Evolutionary conservation across 2,888 invertebrate genomes (phyloP).

Genomic region (Caenorhabditis zanzibari): DNA sequence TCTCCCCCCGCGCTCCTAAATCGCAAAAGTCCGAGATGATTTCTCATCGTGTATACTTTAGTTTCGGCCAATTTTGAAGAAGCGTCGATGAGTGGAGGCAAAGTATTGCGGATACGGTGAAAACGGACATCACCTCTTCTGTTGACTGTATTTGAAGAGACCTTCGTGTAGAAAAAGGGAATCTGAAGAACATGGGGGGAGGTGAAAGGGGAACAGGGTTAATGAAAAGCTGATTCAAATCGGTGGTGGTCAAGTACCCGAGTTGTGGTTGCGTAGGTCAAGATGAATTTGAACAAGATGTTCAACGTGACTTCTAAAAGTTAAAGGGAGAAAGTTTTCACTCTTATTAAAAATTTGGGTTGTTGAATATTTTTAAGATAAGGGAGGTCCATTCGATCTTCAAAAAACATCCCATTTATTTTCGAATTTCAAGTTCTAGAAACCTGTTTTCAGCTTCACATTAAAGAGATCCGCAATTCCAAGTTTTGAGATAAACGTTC

Average conservation of each 20-base stretch:
- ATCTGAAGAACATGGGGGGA: slow-evolving; percentile 6
- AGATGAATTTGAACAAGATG: slow-evolving; percentile 21
- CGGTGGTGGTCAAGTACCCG: slow-evolving; percentile 46
- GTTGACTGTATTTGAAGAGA: slow-evolving; percentile 36
- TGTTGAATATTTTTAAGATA: no score
- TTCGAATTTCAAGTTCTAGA: no score
- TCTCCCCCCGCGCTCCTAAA: slow-evolving; percentile 1
- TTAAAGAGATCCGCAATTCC: no score
- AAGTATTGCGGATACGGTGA: slow-evolving; percentile 39
- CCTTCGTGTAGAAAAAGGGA: not conserved
- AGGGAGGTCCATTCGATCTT: no score
- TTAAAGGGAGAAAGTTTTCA: slow-evolving; percentile 1
- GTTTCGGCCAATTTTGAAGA: slow-evolving; percentile 58
- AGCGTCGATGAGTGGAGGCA: slow-evolving; percentile 42
- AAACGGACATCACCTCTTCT: slow-evolving; percentile 34
- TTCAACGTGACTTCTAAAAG: slow-evolving; percentile 3
- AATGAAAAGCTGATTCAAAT: slow-evolving; percentile 51
- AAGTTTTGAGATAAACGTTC: no score
- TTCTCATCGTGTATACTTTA: slow-evolving; percentile 56
- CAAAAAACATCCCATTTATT: no score
- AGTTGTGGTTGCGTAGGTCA: slow-evolving; percentile 46
- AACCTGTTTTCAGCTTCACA: not conserved
- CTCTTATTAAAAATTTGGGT: not conserved
- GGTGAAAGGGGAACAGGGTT: slow-evolving; percentile 20
- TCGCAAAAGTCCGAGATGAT: slow-evolving; percentile 50